Evolutionary conservation across 2,113 vertebrate genomes (phyloP).

Genomic region (Tinamus guttatus): DNA sequence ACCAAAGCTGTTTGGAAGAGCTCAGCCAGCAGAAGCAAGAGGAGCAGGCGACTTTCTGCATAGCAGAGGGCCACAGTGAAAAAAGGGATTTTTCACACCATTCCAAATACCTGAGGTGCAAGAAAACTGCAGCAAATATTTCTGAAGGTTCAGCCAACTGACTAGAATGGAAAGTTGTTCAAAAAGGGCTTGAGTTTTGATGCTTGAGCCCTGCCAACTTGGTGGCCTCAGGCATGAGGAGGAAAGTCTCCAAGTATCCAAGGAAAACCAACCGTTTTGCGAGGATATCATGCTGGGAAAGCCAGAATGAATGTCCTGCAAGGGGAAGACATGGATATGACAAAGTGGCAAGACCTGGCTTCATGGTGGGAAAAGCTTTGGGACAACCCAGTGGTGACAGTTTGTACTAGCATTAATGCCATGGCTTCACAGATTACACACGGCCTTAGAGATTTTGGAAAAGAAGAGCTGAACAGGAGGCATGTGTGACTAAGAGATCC

Average conservation of each 20-base stretch:
- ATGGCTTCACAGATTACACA: neutral
- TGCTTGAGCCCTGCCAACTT: rapidly evolving
- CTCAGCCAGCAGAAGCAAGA: neutral
- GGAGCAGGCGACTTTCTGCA: rapidly evolving
- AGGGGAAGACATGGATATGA: neutral
- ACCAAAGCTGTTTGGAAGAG: neutral
- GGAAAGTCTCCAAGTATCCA: rapidly evolving
- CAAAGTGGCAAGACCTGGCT: neutral
- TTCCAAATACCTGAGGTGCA: neutral
- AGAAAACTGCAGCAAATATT: neutral
- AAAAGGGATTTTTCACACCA: rapidly evolving
- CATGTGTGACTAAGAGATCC: neutral
- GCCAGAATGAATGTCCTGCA: rapidly evolving
- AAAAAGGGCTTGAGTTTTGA: neutral
- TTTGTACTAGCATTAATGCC: neutral
- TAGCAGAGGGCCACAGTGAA: rapidly evolving
- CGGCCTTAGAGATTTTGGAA: neutral
- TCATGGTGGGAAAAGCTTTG: neutral
- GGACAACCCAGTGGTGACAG: neutral
- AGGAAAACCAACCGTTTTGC: rapidly evolving
- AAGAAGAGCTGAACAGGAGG: rapidly evolving
- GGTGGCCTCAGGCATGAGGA: rapidly evolving
- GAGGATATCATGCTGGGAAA: rapidly evolving
- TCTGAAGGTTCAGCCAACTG: neutral
- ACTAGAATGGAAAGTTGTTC: neutral